A percentile compares a stretch with the other conserved stretches of the same genome.
phyloP scores from a whole-genome alignment of 2,113 vertebrate species.

The Butorides virescens region DNA sequence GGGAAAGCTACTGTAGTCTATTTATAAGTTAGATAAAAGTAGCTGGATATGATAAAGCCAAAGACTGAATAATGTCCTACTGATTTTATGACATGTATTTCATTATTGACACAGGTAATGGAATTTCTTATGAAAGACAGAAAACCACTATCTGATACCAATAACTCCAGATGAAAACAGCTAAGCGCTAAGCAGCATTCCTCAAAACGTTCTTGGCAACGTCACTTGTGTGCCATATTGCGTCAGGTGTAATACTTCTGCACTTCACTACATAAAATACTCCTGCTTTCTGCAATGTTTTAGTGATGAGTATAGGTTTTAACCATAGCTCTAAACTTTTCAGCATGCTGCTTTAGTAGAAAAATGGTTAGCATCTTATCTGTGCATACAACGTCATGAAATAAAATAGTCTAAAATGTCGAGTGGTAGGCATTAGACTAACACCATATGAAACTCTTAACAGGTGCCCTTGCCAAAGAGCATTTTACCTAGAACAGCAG shows the following conservation, averaged over 20 bases:
- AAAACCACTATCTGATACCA: not conserved
- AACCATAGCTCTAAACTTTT: not conserved
- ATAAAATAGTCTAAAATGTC: not conserved
- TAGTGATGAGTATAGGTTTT: not conserved
- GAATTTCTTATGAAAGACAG: not conserved
- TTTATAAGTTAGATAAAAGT: not conserved
- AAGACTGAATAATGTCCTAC: not conserved
- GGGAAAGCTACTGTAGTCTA: not conserved
- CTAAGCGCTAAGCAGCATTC: not conserved
- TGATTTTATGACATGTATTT: not conserved
- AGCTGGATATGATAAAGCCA: not conserved
- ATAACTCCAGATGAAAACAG: not conserved
- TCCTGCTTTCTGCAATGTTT: not conserved
- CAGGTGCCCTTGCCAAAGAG: not conserved
- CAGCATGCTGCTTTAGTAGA: not conserved
- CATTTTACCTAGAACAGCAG: not conserved
- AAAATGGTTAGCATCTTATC: not conserved
- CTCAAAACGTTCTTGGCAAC: not conserved
- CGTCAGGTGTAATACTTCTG: not conserved
- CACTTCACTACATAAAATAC: not conserved
- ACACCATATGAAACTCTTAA: not conserved
- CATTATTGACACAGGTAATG: not conserved
- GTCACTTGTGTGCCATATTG: accelerated
- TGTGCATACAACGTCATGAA: not conserved
- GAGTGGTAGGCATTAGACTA: not conserved